These are phyloP conservation scores for Lethrus apterus DNA, from an alignment of 1,140 invertebrate genomes.

Conservation along the genomic window DNA sequence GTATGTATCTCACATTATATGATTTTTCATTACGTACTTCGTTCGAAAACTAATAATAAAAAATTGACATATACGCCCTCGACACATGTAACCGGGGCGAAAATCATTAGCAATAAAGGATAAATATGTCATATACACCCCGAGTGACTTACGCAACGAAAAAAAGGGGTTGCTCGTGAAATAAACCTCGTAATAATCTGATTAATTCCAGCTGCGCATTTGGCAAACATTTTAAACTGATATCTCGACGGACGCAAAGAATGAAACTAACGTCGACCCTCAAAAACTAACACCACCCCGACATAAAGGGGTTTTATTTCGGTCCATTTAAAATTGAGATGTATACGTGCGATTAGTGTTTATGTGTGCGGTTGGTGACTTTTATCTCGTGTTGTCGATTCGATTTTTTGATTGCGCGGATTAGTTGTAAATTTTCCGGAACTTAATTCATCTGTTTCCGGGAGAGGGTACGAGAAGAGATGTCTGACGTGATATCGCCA, in stretches of 20 bases:
- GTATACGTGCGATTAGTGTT: neutral
- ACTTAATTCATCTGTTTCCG: conserved; percentile 15
- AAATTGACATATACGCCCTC: conserved; percentile 18
- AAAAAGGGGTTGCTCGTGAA: conserved; percentile 5
- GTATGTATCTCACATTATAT: too few relatives aligned
- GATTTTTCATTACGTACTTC: too few relatives aligned
- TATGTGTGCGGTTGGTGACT: neutral
- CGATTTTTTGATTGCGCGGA: neutral
- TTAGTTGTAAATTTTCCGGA: conserved; percentile 9
- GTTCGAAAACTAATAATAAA: too few relatives aligned
- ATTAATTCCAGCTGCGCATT: conserved; percentile 32
- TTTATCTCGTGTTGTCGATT: neutral
- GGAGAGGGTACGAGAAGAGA: conserved; percentile 3
- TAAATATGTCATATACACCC: conserved; percentile 27
- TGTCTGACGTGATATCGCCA: neutral
- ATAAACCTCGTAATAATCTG: conserved; percentile 25
- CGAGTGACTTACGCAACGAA: neutral
- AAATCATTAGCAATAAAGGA: conserved; percentile 27
- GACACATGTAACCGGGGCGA: conserved; percentile 21
- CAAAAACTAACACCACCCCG: conserved; percentile 18
- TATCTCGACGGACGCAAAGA: conserved; percentile 8
- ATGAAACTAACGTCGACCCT: conserved; percentile 25
- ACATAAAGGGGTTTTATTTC: conserved; percentile 19
- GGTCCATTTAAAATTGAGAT: conserved; percentile 23
- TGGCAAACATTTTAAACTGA: conserved; percentile 29